Evolutionary conservation across 2,797 vertebrate genomes (phyloP), one percentile per base, ranked within the genome.

Genomic region (Cichlasoma orientale): DNA sequence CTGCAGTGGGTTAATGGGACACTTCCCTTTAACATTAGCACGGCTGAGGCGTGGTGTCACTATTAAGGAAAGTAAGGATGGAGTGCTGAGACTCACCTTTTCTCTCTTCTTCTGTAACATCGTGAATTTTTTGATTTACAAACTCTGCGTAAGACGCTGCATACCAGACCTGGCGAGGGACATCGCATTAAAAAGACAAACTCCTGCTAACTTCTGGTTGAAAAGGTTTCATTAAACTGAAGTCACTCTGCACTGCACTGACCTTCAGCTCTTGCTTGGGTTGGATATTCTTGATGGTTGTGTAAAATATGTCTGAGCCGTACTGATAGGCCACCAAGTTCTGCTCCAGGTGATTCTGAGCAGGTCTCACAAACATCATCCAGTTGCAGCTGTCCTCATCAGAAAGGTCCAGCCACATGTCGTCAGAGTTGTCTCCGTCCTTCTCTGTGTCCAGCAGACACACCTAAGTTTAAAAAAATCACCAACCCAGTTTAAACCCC

Each of bases 341-440:
- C 95, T 99, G 98, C 86, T 99, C 98, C 88, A 99, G 88, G 83
- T 99, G 98, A 85, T 98, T 99, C 93, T 98, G 96, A 25, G 98
- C 98, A 1, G 98, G 98, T 14, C 98, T 95, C n/a, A 99, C 97
- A 86, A 99, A 99, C 98, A 99, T 99, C 97, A 98, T 97, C 98
- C 98, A 99, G 92, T 99, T 99, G 89, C 98, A 99, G 71, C 96
- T 95, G 76, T 97, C 97, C 90, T 99, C 98, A 1, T 99, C 98
- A 0, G 97, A 98, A 25, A 99, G 93, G 87, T 99, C 97, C 85
- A 98, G 93, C 98, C 98, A 99, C 19, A 96, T 86, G 84, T 98
- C 97, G 4, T 97, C 95, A 1, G 95, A 93, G 86, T 96, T 96
- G 84, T 97, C 96, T 16, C 91, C 93, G 7, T 96, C 97, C 80